A percentile compares a stretch with the other conserved stretches of the same genome.
Conservation (phyloP, 2,888 invertebrate species). For the Yponomeuta cagnagella region DNA sequence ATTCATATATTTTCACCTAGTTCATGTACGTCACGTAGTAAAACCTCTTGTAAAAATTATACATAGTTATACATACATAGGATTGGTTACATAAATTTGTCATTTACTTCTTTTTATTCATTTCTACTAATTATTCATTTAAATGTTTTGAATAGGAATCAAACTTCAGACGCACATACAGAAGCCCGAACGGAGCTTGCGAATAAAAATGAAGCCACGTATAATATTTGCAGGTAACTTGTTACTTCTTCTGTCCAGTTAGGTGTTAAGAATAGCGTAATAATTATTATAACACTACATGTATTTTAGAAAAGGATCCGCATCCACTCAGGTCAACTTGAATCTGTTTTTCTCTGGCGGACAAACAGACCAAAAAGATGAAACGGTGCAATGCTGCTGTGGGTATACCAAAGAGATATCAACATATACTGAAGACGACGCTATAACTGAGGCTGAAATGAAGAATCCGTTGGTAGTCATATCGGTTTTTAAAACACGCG, state of each 20-base stretch:
- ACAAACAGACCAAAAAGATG: constrained; percentile 27
- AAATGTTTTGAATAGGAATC: too few relatives aligned
- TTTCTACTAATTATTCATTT: background rate
- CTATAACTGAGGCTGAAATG: constrained; percentile 18
- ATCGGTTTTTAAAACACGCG: constrained; percentile 44
- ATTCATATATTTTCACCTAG: background rate
- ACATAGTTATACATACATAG: background rate
- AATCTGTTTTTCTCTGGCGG: constrained; percentile 25
- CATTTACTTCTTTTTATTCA: background rate
- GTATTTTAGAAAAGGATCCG: constrained; percentile 37
- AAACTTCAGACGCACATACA: background rate
- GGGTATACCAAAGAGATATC: constrained; percentile 15
- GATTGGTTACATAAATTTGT: background rate
- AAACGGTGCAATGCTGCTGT: constrained; percentile 40
- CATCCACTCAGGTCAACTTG: constrained; percentile 51
- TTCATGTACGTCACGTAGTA: background rate
- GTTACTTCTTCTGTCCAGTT: too few relatives aligned
- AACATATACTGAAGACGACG: constrained; percentile 15
- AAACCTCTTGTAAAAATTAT: background rate
- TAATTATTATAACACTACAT: too few relatives aligned
- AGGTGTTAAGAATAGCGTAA: too few relatives aligned
- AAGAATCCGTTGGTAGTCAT: constrained; percentile 51
- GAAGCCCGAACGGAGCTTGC: background rate
- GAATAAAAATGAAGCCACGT: background rate
- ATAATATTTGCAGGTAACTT: background rate